Evolutionary conservation across 2,888 invertebrate genomes (phyloP), one percentile per base, ranked within the genome.

Genomic region (Sinotaia quadrata): DNA sequence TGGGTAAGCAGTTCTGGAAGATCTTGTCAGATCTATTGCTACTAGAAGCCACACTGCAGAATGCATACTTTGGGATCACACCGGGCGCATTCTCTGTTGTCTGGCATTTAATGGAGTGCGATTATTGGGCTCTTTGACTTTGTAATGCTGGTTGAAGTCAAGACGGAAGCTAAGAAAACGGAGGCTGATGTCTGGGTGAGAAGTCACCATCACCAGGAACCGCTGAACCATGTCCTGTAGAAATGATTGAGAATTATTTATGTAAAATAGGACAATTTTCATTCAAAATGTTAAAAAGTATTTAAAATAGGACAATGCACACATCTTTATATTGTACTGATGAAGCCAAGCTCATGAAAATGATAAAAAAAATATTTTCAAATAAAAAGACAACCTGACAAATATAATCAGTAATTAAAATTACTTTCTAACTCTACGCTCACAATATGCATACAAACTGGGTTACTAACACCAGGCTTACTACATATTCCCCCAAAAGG

Each of bases 111-210:
- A 47, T 3, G 65, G 65, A 18, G 65, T 56, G 27, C 44, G 65
- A 2, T 15, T 33, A 56, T 44, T 65, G 21, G 83, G 84, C 47
- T 85, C 83, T 51, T 79, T 77, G 8, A 78, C 92, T 85, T 95
- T 95, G 90, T 98, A 98, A 89, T 94, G 95, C 87, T 96, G 95
- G 88, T 97, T 98, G 88, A 97, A 98, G 89, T 97, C 97, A 68
- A 98, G 91, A 2, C 97, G 92, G 84, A 95, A 95, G 75, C 96
- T 96, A 69, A 98, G 91, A 78, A 95, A 92, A 83, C 96, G 95
- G 21, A 98, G 91, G 78, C 94, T 95, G 75, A 94, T 93, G 88
- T 97, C 95, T 62, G 93, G 90, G 83, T 95, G 94, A 52, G 83
- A 84, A 24, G 95, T 94, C 27, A 97, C 91, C 88, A 94, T 93